A percentile compares a stretch with the other conserved stretches of the same genome.
These are phyloP conservation scores for Penaeus vannamei DNA, from an alignment of 1,140 invertebrate species.

Conservation along the genomic window DNA sequence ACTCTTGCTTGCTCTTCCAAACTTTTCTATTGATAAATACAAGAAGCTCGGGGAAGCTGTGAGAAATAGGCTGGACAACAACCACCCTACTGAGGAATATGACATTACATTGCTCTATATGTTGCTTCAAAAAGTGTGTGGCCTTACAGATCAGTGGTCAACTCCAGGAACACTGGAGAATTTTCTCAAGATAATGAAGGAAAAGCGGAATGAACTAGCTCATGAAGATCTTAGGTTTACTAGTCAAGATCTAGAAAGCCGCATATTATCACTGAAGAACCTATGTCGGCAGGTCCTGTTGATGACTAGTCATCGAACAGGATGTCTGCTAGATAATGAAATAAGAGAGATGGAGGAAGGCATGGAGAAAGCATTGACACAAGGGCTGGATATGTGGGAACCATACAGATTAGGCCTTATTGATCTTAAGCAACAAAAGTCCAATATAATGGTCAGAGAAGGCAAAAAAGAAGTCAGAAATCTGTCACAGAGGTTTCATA, in stretches of 20 bases:
- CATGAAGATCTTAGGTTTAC: slow-evolving; percentile 1
- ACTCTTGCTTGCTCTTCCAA: no score
- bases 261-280: neutral
- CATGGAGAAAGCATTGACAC: neutral
- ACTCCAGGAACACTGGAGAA: slow-evolving; percentile 3
- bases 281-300: neutral
- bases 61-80: neutral
- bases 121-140: neutral
- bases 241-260: neutral
- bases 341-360: neutral
- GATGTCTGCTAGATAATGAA: neutral
- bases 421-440: neutral
- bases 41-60: no score
- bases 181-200: neutral
- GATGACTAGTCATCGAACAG: neutral
- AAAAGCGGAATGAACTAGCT: neutral
- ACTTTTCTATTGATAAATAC: no score
- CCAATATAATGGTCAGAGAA: neutral
- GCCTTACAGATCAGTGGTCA: neutral
- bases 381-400: neutral
- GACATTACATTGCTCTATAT: neutral
- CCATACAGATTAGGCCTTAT: neutral
- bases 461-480: neutral
- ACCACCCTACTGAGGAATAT: neutral
- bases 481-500: neutral